Conservation (phyloP, 2,888 invertebrate genomes). For the Agrochola litura region DNA sequence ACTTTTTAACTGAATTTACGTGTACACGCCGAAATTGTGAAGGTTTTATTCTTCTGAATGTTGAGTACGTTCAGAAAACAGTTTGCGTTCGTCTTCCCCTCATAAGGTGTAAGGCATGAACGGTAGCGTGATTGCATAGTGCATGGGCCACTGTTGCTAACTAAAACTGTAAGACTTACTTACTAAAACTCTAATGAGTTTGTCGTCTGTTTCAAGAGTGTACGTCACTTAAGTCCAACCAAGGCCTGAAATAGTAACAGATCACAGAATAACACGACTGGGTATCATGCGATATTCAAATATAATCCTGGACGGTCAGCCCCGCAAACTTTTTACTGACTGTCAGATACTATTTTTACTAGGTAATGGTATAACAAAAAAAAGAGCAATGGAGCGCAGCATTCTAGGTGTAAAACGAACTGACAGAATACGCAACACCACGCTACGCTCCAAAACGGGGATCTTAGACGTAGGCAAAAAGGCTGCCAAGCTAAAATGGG, state of each 20-base stretch:
- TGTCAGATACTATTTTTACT: neutral
- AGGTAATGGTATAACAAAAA: neutral
- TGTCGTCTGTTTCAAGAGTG: neutral
- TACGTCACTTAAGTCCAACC: neutral
- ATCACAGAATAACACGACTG: neutral
- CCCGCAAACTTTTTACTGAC: neutral
- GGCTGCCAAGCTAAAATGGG: no score
- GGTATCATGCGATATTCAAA: no score
- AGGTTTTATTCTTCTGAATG: constrained; percentile 87
- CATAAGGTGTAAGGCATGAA: constrained; percentile 50
- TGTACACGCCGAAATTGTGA: constrained; percentile 77
- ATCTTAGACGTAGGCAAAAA: no score
- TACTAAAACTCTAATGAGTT: neutral
- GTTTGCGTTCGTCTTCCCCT: constrained; percentile 82
- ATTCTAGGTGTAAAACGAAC: no score
- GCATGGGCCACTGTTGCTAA: neutral
- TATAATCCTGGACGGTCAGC: neutral
- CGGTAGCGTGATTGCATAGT: constrained; percentile 48
- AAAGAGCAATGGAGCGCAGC: no score
- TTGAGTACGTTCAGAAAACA: constrained; percentile 84
- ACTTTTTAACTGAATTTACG: constrained; percentile 75
- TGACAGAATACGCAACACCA: no score
- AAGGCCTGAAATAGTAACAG: neutral
- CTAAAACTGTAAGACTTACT: neutral
- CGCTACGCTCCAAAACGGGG: no score